A percentile compares a stretch with the other conserved stretches of the same genome.
Evolutionary conservation across 2,113 vertebrate genomes (phyloP).

Genomic region (Tricholaema leucomelas): DNA sequence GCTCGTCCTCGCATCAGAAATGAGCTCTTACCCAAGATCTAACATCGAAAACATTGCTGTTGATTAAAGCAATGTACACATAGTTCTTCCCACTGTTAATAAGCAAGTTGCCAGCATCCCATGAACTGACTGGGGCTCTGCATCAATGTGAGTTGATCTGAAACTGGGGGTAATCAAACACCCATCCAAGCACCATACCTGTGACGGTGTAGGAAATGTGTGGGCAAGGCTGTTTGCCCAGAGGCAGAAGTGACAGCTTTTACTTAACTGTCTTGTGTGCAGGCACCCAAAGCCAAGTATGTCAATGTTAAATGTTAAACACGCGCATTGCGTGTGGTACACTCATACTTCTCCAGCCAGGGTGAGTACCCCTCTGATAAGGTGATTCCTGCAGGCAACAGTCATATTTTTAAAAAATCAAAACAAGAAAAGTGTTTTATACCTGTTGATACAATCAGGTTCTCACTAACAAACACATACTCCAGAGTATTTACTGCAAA

Average conservation of each 20-base stretch:
- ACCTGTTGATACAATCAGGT: not conserved
- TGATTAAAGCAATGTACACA: not conserved
- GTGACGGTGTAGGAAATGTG: fast-evolving
- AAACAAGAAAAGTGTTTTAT: not conserved
- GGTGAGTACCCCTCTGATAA: not conserved
- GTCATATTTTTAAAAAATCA: not conserved
- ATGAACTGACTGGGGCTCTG: fast-evolving
- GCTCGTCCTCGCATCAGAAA: not conserved
- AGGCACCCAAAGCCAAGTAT: not conserved
- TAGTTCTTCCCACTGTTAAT: not conserved
- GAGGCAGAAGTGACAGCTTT: not conserved
- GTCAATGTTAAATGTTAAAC: not conserved
- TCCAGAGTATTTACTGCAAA: not conserved
- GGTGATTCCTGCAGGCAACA: not conserved
- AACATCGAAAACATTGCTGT: not conserved
- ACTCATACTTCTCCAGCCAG: not conserved
- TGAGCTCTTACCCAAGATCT: not conserved
- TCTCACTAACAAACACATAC: not conserved
- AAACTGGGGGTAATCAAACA: not conserved
- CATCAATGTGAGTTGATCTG: fast-evolving
- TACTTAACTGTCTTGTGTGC: not conserved
- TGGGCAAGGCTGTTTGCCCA: not conserved
- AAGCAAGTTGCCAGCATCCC: not conserved
- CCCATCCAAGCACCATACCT: not conserved
- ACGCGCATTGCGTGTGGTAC: fast-evolving